phyloP scores from a whole-genome alignment of 2,797 vertebrate genomes.

The Cichlasoma orientale region DNA sequence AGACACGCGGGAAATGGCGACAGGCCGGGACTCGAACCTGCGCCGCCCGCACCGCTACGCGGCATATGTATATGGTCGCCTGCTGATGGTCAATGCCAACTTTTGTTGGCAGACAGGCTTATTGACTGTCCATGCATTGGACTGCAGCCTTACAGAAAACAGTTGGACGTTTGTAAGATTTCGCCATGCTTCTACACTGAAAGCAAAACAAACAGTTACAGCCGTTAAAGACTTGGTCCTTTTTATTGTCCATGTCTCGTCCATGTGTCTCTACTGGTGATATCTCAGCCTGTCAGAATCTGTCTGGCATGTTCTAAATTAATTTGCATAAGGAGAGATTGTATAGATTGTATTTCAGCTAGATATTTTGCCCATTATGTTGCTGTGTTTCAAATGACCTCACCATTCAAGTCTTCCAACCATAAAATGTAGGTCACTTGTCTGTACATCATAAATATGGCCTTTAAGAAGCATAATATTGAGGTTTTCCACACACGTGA shows the following conservation, averaged over 20 bases:
- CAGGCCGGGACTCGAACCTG: too few species aligned
- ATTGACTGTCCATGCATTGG: not conserved
- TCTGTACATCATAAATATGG: not conserved
- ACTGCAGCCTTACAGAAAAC: not conserved
- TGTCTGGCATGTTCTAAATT: not conserved
- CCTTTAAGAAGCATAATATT: not conserved
- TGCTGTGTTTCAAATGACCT: not conserved
- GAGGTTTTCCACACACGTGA: not conserved
- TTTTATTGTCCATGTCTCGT: not conserved
- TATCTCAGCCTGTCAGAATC: not conserved
- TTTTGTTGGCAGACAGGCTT: not conserved
- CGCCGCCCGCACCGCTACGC: too few species aligned
- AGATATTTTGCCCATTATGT: rapidly evolving
- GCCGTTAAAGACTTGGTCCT: not conserved
- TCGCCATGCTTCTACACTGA: rapidly evolving
- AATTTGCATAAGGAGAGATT: not conserved
- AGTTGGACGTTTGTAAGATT: not conserved
- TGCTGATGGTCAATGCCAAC: not conserved
- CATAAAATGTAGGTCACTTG: not conserved
- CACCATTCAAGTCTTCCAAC: not conserved
- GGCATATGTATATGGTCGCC: too few species aligned
- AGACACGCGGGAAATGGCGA: too few species aligned
- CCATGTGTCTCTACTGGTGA: not conserved
- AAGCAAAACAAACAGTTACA: not conserved
- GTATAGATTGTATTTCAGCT: not conserved